Evolutionary conservation across 1,140 invertebrate species (phyloP).

Genomic region (Trachymyrmex septentrionalis): DNA sequence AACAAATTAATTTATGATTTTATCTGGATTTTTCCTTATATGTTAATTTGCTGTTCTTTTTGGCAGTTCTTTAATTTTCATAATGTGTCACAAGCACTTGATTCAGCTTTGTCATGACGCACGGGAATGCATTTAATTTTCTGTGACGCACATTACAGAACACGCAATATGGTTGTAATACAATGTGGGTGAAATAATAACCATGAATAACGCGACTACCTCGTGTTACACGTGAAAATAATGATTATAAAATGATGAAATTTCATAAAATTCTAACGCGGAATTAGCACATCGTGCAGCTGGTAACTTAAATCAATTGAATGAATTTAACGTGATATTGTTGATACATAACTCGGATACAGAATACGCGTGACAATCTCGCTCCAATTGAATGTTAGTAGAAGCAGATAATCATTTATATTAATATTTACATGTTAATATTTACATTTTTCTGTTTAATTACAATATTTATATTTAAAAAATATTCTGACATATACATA

Average conservation of each 20-base stretch:
- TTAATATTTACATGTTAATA: neutral
- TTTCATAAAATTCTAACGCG: conserved; percentile 5
- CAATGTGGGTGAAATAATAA: conserved; percentile 67
- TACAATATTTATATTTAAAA: neutral
- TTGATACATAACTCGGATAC: neutral
- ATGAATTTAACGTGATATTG: conserved; percentile 19
- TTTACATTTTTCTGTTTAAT: neutral
- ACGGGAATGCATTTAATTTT: conserved; percentile 60
- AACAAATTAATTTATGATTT: neutral
- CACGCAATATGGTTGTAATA: conserved; percentile 59
- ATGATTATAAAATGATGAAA: conserved; percentile 6
- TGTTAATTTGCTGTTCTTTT: neutral
- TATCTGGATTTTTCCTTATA: neutral
- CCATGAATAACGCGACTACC: conserved; percentile 54
- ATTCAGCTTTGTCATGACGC: conserved; percentile 54
- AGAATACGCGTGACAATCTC: neutral
- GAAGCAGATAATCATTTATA: conserved; percentile 1
- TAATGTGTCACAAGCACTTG: conserved; percentile 47
- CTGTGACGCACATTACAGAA: conserved; percentile 53
- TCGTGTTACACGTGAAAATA: conserved; percentile 38
- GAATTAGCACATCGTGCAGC: neutral
- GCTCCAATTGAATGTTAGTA: neutral
- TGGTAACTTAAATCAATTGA: neutral
- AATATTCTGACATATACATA: neutral
- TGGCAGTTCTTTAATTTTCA: conserved; percentile 43